Evolutionary conservation across 2,113 vertebrate species (phyloP), one percentile per base, ranked within the genome.

Genomic region (Nicator chloris): DNA sequence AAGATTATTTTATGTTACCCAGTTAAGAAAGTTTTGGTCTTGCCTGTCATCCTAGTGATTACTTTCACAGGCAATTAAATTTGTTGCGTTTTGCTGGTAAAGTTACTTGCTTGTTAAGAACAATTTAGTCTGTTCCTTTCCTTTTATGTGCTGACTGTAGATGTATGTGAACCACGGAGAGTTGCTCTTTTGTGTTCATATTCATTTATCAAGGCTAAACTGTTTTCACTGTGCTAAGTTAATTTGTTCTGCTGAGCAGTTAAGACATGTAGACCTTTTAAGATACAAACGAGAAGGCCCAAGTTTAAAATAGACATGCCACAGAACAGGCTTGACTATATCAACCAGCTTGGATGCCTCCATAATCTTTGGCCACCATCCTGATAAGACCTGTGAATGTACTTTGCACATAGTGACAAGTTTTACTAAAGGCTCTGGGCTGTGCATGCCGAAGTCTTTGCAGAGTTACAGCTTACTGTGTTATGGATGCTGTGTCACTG

Each of bases 241-340:
- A 68, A 88, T 95, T 95, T 86, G 79, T 93, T 96, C 85, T 93
- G 68, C 72, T 56, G 76, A 88, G 96, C 93, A 83, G 64, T 94
- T 95, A 88, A 94, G 92, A 80, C 76, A 60, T 49, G 71, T 91
- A 86, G 88, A 66, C 71, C 68, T 94, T 93, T 69, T 57, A 86
- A 88, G 93, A 96, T 90, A 88, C 79, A 96, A 95, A 88, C 92
- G 94, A 96, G 92, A 93, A 95, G 92, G 73, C 90, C 56, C 44
- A 81, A 83, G 94, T 93, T 96, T 95, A 96, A 96, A 96, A 94
- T 95, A 97, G 93, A 83, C 1, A 5, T 95, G 92, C 94, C 82
- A 70, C 80, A 60, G 91, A 91, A 85, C 42, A 54, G 90, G 54
- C 96, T 85, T 89, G 89, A 90, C 84, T 92, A 0, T 90, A 86